Evolutionary conservation across 2,888 invertebrate genomes (phyloP).

Genomic region (Stegophylla sp.): DNA sequence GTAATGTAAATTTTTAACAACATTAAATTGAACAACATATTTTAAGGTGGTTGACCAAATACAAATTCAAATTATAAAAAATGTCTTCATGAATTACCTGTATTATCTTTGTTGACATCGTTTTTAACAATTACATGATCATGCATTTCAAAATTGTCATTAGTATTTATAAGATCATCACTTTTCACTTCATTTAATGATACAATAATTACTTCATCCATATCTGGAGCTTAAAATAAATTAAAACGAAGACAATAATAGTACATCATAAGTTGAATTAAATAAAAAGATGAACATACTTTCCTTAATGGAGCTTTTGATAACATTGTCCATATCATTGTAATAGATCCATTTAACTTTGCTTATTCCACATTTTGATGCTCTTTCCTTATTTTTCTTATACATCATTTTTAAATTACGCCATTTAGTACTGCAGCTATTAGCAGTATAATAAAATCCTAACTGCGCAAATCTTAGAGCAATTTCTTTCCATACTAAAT

Average conservation of each 20-base stretch:
- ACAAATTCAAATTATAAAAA: neutral
- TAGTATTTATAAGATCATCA: neutral
- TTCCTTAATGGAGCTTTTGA: neutral
- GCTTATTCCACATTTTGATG: constrained; percentile 19
- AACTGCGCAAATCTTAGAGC: constrained; percentile 14
- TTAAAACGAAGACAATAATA: neutral
- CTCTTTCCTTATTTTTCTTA: constrained; percentile 37
- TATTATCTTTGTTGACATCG: neutral
- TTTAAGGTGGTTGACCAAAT: neutral
- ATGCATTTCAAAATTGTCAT: neutral
- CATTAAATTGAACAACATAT: too few species aligned
- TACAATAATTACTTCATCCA: constrained; percentile 18
- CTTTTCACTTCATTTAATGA: constrained; percentile 34
- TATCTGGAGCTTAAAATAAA: constrained; percentile 26
- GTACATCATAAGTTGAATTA: neutral
- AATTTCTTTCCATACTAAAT: constrained; percentile 49
- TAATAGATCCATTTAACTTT: constrained; percentile 36
- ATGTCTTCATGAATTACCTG: neutral
- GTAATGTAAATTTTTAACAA: too few species aligned
- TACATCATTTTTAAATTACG: constrained; percentile 50
- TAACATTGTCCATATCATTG: constrained; percentile 44
- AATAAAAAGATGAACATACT: too few species aligned
- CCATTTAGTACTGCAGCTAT: constrained; percentile 43
- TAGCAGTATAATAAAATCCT: constrained; percentile 27
- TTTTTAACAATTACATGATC: neutral